phyloP scores from a whole-genome alignment of 1,140 invertebrate species.

The Solen grandis region DNA sequence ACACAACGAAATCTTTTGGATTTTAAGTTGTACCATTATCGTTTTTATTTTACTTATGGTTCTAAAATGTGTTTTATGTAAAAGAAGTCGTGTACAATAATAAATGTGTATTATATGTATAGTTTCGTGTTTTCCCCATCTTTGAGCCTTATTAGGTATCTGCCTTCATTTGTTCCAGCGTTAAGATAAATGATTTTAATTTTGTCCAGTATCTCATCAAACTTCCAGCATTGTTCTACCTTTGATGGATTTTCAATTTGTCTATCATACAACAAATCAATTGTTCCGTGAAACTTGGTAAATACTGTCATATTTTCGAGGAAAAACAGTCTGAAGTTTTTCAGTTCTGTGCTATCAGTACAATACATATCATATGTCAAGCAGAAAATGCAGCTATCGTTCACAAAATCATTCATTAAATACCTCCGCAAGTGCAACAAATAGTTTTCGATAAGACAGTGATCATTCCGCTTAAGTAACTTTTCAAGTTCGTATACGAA shows the following conservation, averaged over 20 bases:
- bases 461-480: neutral
- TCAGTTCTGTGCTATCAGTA: neutral
- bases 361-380: conserved; percentile 14
- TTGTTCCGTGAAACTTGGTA: neutral
- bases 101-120: neutral
- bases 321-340: conserved; percentile 9
- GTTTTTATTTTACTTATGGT: neutral
- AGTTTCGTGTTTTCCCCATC: neutral
- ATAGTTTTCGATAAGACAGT: neutral
- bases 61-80: conserved; percentile 9
- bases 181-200: neutral
- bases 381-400: neutral
- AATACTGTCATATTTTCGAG: neutral
- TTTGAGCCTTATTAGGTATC: neutral
- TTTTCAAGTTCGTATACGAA: conserved; percentile 7
- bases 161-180: neutral
- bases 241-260: neutral
- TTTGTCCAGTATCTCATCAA: neutral
- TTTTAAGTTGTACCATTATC: neutral
- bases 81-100: neutral
- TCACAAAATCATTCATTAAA: neutral
- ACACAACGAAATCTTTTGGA: neutral
- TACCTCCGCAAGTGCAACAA: neutral
- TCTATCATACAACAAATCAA: conserved; percentile 2
- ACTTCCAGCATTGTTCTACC: neutral